phyloP scores from a whole-genome alignment of 2,888 invertebrate genomes.

The Dendrolimus pini region DNA sequence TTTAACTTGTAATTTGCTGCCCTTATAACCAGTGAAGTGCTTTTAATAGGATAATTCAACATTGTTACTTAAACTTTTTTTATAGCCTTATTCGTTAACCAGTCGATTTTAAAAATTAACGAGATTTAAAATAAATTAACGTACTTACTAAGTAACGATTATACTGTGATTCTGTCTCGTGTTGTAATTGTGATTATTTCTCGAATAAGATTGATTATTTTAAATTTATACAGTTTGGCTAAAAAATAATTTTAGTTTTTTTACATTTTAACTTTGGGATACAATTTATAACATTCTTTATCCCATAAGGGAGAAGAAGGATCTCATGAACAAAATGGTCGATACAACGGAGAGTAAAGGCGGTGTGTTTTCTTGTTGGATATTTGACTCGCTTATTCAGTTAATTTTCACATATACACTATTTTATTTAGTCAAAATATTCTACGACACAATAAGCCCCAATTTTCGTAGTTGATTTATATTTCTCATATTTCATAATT shows the following conservation, averaged over 20 bases:
- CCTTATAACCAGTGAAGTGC: too few species aligned
- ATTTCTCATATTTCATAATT: neutral
- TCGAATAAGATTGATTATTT: neutral
- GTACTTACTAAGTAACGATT: too few species aligned
- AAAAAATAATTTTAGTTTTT: neutral
- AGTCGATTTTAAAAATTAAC: too few species aligned
- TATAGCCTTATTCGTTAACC: too few species aligned
- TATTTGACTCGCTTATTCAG: slow-evolving; percentile 33
- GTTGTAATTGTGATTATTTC: neutral
- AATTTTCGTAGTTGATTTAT: slow-evolving; percentile 13
- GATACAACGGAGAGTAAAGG: slow-evolving; percentile 11
- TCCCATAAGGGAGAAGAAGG: too few species aligned
- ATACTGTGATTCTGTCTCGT: neutral
- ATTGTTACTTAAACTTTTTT: too few species aligned
- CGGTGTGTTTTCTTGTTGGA: slow-evolving; percentile 15
- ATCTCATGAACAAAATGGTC: neutral
- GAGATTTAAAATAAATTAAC: too few species aligned
- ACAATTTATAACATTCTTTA: too few species aligned
- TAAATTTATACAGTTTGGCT: neutral
- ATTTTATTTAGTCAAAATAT: slow-evolving; percentile 42
- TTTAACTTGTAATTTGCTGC: too few species aligned
- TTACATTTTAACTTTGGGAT: too few species aligned
- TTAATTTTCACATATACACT: slow-evolving; percentile 40
- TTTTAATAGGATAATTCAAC: too few species aligned
- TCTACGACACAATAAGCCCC: slow-evolving; percentile 39